Conservation (phyloP, 2,888 invertebrate species). For the Protodeltote pygarga region DNA sequence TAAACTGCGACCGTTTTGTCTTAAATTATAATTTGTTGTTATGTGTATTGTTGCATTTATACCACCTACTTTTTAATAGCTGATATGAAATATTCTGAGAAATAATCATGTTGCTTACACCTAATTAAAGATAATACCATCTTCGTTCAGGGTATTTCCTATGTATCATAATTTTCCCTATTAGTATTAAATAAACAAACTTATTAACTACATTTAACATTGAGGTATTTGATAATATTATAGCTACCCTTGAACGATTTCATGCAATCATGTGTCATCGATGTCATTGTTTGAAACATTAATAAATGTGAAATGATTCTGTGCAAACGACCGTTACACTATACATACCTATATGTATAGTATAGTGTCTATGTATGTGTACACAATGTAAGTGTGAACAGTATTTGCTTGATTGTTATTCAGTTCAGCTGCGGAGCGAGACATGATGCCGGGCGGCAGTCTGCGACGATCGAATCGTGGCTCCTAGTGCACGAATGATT, state of each 20-base stretch:
- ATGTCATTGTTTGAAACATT: constrained; percentile 38
- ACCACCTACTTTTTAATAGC: no score
- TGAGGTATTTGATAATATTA: no score
- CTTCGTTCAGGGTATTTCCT: no score
- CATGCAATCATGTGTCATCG: constrained; percentile 40
- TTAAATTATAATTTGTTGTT: no score
- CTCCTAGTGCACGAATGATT: constrained; percentile 60
- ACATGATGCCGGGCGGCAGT: constrained; percentile 60
- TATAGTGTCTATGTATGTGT: constrained; percentile 33
- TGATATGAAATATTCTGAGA: constrained; percentile 1
- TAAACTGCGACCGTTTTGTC: no score
- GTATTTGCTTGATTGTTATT: constrained; percentile 67
- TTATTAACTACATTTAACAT: no score
- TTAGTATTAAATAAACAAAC: no score
- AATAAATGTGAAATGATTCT: constrained; percentile 51
- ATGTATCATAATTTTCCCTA: no score
- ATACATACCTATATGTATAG: constrained; percentile 17
- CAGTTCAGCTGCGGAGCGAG: constrained; percentile 61
- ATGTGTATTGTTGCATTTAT: no score
- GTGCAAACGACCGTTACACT: constrained; percentile 57
- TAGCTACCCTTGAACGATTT: constrained; percentile 12
- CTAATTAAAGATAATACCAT: constrained; percentile 2
- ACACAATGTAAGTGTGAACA: constrained; percentile 52
- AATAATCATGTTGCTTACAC: constrained; percentile 14
- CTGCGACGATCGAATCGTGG: constrained; percentile 53